Percentiles rank a stretch among this genome's conserved stretches.
phyloP scores from a whole-genome alignment of 2,113 vertebrate genomes.

The Morone chrysops region DNA sequence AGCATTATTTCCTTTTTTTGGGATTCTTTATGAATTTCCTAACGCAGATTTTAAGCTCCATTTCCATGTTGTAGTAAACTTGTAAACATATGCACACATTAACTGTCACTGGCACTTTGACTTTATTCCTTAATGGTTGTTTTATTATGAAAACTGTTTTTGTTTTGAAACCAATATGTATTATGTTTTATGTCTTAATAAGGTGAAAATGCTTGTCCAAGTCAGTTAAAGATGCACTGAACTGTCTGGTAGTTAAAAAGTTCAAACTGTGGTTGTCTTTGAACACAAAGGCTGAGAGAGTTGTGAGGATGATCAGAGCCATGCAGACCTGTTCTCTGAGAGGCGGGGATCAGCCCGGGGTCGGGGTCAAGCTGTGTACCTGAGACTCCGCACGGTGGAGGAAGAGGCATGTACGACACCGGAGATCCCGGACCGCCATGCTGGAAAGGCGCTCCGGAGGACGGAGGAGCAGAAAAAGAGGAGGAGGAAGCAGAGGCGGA shows the following conservation, averaged over 20 bases:
- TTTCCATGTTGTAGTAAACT: no score
- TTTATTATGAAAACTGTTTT: no score
- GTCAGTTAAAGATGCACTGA: background rate
- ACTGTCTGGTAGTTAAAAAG: background rate
- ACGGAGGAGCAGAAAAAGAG: constrained; percentile 63
- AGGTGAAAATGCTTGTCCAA: background rate
- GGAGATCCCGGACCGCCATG: constrained; percentile 94
- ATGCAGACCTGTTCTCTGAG: constrained; percentile 94
- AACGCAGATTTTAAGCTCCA: no score
- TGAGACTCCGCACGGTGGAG: constrained; percentile 89
- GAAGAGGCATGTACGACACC: constrained; percentile 87
- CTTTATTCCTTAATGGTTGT: no score
- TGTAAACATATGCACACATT: no score
- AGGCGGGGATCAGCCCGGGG: constrained; percentile 87
- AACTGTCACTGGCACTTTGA: no score
- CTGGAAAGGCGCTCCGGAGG: constrained; percentile 90
- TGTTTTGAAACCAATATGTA: no score
- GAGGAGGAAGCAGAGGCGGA: constrained; percentile 45
- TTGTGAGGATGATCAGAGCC: constrained; percentile 61
- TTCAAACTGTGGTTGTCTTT: no score
- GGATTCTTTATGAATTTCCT: no score
- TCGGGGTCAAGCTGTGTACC: constrained; percentile 91
- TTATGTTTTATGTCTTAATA: background rate
- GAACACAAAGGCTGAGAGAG: background rate
- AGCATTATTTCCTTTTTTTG: no score